Base-by-base conservation (phyloP, 1,140 invertebrate genomes). In the Anadara kagoshimensis region DNA sequence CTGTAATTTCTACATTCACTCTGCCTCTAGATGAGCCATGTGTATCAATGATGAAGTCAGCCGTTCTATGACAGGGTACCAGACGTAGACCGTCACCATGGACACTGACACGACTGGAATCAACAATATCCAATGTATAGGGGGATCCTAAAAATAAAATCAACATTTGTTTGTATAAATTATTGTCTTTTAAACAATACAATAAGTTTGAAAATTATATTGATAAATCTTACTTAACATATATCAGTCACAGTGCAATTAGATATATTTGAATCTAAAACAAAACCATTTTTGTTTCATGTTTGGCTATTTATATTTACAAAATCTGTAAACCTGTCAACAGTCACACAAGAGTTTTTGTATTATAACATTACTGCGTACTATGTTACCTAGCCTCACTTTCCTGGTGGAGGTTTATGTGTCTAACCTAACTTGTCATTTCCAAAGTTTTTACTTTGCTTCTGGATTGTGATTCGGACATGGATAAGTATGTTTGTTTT, bases 41-140 rank as follows among this genome's bases (percentile, higher is more conserved):
- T 12, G 90, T 88, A 29, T 81, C 75, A 43, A 95, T 88, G 24
- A 90, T 91, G 82, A 95, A 93, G 18, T 89, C 90, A 0, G 92
- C 91, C 5, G 91, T 90, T 73, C 90, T 90, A 76, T 93, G 91
- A 49, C 94, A 90, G 16, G 92, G 91, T 20, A 93, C 90, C 22
- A 92, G 89, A 66, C 91, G 91, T 4, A 95, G 86, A 0, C 93
- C 93, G 75, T 92, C 92, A n/a, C 94, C 94, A 78, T 90, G 90
- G 16, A 92, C 92, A 18, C 85, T 88, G 8, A 92, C 90, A 18
- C 85, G 81, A 45, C 79, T 85, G 3, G 90, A 85, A 75, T 91
- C 91, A 36, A 90, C 84, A 51, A 91, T 89, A 79, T 91, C 89
- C 83, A 91, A 67, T 71, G 87, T 89, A 82, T 91, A 92, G 43